Conservation (phyloP, 2,797 vertebrate genomes). For the Hydrolagus colliei region DNA sequence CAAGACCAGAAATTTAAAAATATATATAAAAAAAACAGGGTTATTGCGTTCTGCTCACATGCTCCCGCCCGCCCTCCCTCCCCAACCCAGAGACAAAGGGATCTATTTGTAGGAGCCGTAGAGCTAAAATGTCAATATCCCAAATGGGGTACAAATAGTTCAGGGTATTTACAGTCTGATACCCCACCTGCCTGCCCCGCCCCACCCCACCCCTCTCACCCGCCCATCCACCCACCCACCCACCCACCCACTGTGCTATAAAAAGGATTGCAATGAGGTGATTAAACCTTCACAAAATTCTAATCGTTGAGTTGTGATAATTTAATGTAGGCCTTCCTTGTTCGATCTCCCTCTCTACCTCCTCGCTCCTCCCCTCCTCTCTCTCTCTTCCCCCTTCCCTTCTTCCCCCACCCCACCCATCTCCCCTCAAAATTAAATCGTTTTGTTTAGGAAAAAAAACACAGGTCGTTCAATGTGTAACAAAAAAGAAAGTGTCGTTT, state of each 20-base stretch:
- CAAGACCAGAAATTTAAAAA: conserved; percentile 61
- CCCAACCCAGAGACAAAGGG: conserved; percentile 50
- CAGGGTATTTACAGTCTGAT: background rate
- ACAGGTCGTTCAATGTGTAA: conserved; percentile 66
- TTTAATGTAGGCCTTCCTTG: too few relatives aligned
- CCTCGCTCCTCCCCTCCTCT: background rate
- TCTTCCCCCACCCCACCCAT: background rate
- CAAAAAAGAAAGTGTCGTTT: conserved; percentile 52
- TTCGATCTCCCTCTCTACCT: too few relatives aligned
- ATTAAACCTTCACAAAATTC: too few relatives aligned
- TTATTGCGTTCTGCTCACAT: background rate
- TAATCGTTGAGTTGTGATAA: too few relatives aligned
- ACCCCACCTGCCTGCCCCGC: background rate
- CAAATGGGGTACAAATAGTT: conserved; percentile 3
- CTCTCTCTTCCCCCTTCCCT: too few relatives aligned
- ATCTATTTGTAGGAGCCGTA: conserved; percentile 47
- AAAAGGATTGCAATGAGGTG: too few relatives aligned
- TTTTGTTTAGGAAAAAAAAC: conserved; percentile 40
- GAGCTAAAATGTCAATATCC: conserved; percentile 43
- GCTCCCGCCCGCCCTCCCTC: too few relatives aligned
- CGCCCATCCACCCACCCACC: background rate
- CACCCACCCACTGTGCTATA: too few relatives aligned
- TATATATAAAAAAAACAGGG: conserved; percentile 42
- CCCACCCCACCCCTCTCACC: background rate
- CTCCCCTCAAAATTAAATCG: conserved; percentile 48